phyloP scores from a whole-genome alignment of 2,113 vertebrate species.

The Hippocampus zosterae region DNA sequence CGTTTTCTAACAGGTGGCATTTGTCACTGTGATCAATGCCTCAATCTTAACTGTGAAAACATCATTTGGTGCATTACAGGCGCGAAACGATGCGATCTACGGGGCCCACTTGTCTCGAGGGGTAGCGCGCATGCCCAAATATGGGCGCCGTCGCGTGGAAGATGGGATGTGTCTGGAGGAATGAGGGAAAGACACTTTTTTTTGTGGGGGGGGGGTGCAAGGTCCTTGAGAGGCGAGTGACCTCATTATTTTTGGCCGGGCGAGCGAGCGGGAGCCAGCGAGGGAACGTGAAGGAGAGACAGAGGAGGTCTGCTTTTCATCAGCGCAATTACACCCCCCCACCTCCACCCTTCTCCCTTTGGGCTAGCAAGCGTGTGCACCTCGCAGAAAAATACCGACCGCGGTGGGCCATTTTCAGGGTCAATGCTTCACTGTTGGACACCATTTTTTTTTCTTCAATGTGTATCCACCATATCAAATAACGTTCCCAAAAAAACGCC shows the following conservation, averaged over 20 bases:
- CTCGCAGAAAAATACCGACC: not conserved
- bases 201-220: slow-evolving; percentile 39
- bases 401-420: not conserved
- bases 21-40: slow-evolving; percentile 7
- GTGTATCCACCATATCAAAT: no score
- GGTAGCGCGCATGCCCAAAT: slow-evolving; percentile 59
- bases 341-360: slow-evolving; percentile 8
- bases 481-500: no score
- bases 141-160: slow-evolving; percentile 67
- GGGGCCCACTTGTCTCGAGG: slow-evolving; percentile 23
- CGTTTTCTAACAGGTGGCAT: slow-evolving; percentile 1
- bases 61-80: slow-evolving; percentile 40
- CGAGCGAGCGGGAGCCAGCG: slow-evolving; percentile 24
- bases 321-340: slow-evolving; percentile 55
- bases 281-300: slow-evolving; percentile 57
- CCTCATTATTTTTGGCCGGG: slow-evolving; percentile 66
- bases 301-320: slow-evolving; percentile 65
- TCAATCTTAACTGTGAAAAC: not conserved
- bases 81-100: slow-evolving; percentile 35
- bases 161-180: slow-evolving; percentile 28
- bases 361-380: not conserved
- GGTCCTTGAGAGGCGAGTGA: slow-evolving; percentile 67
- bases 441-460: no score
- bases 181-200: slow-evolving; percentile 49
- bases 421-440: not conserved